phyloP scores from a whole-genome alignment of 2,113 vertebrate species.

The Ictalurus punctatus region DNA sequence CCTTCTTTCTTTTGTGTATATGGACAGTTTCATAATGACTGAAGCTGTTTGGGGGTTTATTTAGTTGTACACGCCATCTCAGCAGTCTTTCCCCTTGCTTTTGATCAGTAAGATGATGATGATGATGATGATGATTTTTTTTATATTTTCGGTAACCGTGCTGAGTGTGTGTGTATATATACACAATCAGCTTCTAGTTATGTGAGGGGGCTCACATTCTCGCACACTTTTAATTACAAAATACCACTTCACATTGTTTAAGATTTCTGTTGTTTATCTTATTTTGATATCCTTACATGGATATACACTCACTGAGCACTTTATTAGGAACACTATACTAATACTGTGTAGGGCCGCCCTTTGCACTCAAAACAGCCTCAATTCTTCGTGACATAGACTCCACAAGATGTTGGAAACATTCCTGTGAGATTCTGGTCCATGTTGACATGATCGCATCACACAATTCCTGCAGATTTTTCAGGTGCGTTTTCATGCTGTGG shows the following conservation, averaged over 20 bases:
- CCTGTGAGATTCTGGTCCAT: neutral
- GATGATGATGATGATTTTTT: too few relatives aligned
- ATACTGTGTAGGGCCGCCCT: neutral
- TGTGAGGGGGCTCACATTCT: neutral
- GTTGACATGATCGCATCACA: neutral
- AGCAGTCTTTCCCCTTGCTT: constrained; percentile 8
- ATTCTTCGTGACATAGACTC: neutral
- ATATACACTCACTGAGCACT: neutral
- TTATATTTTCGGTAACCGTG: neutral
- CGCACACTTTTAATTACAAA: neutral
- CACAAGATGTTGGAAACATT: neutral
- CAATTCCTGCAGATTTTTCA: neutral
- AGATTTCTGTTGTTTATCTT: neutral
- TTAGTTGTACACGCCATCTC: constrained; percentile 2
- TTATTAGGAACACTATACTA: neutral
- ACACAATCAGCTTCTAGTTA: constrained; percentile 13
- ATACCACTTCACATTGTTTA: neutral
- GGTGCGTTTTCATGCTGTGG: neutral
- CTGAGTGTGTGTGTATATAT: neutral
- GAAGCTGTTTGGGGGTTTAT: neutral
- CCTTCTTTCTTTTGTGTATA: constrained; percentile 22
- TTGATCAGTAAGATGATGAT: neutral
- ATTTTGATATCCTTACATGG: neutral
- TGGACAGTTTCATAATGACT: constrained; percentile 41
- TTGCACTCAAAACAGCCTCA: neutral